Evolutionary conservation across 2,888 invertebrate species (phyloP), one percentile per base, ranked within the genome.

Genomic region (Charanyca ferruginea): DNA sequence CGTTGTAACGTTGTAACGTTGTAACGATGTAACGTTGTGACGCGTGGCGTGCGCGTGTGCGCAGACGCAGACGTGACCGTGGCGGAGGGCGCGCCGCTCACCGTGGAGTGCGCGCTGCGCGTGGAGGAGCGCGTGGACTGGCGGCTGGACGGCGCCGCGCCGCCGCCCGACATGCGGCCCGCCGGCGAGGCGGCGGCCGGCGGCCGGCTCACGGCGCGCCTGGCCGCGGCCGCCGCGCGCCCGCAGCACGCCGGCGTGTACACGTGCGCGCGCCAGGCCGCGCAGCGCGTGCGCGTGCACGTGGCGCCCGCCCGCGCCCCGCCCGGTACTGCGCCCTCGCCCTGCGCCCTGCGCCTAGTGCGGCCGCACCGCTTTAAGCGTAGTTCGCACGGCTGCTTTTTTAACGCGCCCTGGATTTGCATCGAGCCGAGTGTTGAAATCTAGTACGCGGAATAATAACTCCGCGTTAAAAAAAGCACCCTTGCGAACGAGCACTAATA

Each of bases 81-180:
- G 88, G 80, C 72, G 73, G 88, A 80, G 84, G 93, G 93, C 81
- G 89, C 87, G 82, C 92, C 92, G 86, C 90, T 93, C 54, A 81
- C 84, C 45, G 90, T 93, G 87, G 91, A 90, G 91, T 93, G 93
- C 81, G 82, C 87, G 80, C 88, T 93, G 90, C 90, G 92, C 75
- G 86, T 87, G 79, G 89, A 88, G 83, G 85, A 89, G 86, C 86
- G 81, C 71, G 89, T 84, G 64, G 85, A 78, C 79, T 90, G 91
- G 91, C 83, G 80, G 72, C 87, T 86, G 77, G 87, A 89, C 83
- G 92, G 90, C 64, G 83, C 83, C 73, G 81, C 83, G 73, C 84
- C 84, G 85, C 90, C 90, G 57, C 75, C 82, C 68, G 92, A 91
- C 86, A 59, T 91, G 88, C 85, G 82, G 64, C 73, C 87, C 66